Percentiles rank a stretch among this genome's conserved stretches.
Evolutionary conservation across 2,113 vertebrate genomes (phyloP).

Genomic region (Amazona guildingii): DNA sequence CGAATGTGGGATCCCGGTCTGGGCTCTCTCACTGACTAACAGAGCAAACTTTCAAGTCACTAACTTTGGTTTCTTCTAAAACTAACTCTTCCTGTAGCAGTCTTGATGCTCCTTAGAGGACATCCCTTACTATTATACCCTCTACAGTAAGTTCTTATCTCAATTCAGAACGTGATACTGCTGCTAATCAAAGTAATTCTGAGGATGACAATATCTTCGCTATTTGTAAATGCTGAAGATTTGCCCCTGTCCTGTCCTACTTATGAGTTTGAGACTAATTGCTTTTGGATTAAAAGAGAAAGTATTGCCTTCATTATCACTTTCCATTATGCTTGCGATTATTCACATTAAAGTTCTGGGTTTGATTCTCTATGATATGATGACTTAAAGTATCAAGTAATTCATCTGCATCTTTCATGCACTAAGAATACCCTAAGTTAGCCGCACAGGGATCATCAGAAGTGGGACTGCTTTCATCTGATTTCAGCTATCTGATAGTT

Average conservation of each 20-base stretch:
- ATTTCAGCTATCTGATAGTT: neutral
- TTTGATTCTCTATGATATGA: neutral
- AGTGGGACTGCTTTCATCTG: neutral
- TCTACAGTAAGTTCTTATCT: neutral
- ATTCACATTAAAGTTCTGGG: neutral
- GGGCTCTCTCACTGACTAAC: neutral
- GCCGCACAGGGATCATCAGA: neutral
- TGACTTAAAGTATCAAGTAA: neutral
- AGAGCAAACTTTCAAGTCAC: neutral
- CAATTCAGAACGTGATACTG: neutral
- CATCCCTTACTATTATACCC: neutral
- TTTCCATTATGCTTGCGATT: neutral
- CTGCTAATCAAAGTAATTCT: neutral
- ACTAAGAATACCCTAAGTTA: neutral
- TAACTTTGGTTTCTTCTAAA: neutral
- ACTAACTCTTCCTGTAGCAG: neutral
- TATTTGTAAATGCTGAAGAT: neutral
- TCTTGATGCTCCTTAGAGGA: neutral
- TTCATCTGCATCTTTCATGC: neutral
- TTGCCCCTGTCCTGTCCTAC: neutral
- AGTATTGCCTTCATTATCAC: neutral
- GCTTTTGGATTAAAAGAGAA: neutral
- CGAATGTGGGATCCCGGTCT: neutral
- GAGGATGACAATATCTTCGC: neutral
- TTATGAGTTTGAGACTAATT: neutral